Percentiles rank a stretch among this genome's conserved stretches.
Conservation (phyloP, 2,797 vertebrate species). For the Salarias fasciatus region DNA sequence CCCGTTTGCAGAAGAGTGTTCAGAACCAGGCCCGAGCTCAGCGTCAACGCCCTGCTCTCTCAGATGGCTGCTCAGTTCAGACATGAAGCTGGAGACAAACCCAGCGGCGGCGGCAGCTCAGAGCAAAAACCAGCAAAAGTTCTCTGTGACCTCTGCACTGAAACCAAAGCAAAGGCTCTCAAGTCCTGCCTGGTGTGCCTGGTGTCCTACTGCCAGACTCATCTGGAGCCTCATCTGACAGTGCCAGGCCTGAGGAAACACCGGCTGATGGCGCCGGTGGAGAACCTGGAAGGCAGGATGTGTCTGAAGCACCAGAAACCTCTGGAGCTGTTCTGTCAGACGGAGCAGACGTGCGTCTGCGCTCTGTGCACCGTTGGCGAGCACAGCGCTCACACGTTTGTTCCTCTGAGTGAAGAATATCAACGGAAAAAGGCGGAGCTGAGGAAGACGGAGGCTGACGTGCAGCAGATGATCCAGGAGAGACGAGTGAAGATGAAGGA, state of each 20-base stretch:
- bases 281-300: conserved; percentile 2
- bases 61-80: not conserved
- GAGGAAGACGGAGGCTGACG: not conserved
- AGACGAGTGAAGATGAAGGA: not conserved
- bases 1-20: not conserved
- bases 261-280: not conserved
- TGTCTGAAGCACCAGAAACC: not conserved
- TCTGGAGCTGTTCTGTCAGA: conserved; percentile 1
- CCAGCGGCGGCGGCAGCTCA: not conserved
- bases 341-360: not conserved
- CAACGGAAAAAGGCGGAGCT: not conserved
- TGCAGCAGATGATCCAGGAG: not conserved
- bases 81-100: not conserved
- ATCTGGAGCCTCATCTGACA: not conserved
- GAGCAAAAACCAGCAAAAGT: not conserved
- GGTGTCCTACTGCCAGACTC: conserved; percentile 4
- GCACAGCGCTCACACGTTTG: not conserved
- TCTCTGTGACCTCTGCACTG: conserved; percentile 1
- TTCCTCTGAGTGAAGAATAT: not conserved
- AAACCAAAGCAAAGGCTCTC: not conserved
- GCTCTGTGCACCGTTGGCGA: not conserved
- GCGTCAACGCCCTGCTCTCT: not conserved
- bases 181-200: conserved; percentile 1
- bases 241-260: not conserved
- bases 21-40: not conserved